phyloP scores from a whole-genome alignment of 2,113 vertebrate species.

The Planiliza haematocheilus region DNA sequence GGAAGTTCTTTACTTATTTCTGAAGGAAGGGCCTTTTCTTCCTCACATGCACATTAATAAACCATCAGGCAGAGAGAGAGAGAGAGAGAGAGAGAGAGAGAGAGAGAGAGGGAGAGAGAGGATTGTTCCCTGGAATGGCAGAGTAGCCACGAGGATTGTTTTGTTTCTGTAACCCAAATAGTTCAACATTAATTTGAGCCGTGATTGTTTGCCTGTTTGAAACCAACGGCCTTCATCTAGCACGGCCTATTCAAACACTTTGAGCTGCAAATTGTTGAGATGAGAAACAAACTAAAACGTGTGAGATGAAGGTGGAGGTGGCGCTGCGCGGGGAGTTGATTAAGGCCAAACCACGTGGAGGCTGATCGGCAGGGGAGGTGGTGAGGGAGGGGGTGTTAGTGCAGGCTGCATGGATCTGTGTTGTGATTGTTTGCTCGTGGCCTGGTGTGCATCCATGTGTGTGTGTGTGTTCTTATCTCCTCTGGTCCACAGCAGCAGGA shows the following conservation, averaged over 20 bases:
- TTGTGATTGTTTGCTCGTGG: slow-evolving; percentile 71
- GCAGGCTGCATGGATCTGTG: slow-evolving; percentile 63
- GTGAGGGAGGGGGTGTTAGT: slow-evolving; percentile 64
- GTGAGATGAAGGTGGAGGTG: slow-evolving; percentile 38
- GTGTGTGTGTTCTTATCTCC: slow-evolving; percentile 79
- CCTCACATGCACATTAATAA: slow-evolving; percentile 8
- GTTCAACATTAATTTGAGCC: slow-evolving; percentile 41
- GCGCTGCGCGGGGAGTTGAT: slow-evolving; percentile 42
- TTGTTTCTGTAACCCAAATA: slow-evolving; percentile 32
- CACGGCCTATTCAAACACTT: slow-evolving; percentile 48
- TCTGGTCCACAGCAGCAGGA: slow-evolving; percentile 77
- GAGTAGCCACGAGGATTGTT: slow-evolving; percentile 19
- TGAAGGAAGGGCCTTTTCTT: slow-evolving; percentile 11
- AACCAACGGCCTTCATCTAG: slow-evolving; percentile 15
- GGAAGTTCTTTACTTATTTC: slow-evolving; percentile 50
- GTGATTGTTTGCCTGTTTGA: slow-evolving; percentile 53
- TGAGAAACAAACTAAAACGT: slow-evolving; percentile 58
- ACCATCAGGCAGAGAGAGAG: slow-evolving; percentile 6
- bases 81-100: too few species aligned
- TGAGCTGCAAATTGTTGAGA: slow-evolving; percentile 46
- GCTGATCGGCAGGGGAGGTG: slow-evolving; percentile 62
- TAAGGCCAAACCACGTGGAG: slow-evolving; percentile 69
- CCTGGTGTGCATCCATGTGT: slow-evolving; percentile 48
- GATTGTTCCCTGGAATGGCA: not conserved
- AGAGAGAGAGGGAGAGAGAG: too few species aligned